A percentile compares a stretch with the other conserved stretches of the same genome.
Evolutionary conservation across 2,888 invertebrate genomes (phyloP).

Genomic region (Cylloceria caligata): DNA sequence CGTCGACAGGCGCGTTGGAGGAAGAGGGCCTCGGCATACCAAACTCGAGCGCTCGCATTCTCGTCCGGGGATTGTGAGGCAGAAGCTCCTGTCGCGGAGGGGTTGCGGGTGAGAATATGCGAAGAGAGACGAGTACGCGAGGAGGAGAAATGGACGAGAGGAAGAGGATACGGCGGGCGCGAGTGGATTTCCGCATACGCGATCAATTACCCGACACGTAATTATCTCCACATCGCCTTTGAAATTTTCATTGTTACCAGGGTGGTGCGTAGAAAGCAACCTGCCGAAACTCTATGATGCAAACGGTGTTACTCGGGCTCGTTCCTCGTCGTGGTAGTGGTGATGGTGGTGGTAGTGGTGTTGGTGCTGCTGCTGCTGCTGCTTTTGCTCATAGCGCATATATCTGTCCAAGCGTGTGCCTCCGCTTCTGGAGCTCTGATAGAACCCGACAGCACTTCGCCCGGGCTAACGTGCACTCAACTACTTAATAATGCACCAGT

Average conservation of each 20-base stretch:
- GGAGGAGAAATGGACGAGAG: background rate
- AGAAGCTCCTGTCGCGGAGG: constrained; percentile 14
- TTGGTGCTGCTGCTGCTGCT: background rate
- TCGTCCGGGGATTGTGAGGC: background rate
- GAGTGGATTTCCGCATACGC: constrained; percentile 67
- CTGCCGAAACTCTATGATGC: constrained; percentile 3
- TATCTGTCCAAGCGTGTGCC: constrained; percentile 35
- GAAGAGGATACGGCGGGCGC: constrained; percentile 24
- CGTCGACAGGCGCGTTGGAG: constrained; percentile 27
- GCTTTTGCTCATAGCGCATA: constrained; percentile 27
- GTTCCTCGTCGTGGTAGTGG: background rate
- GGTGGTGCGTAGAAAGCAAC: constrained; percentile 26
- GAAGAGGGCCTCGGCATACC: constrained; percentile 1
- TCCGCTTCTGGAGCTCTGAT: constrained; percentile 72
- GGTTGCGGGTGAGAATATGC: constrained; percentile 7
- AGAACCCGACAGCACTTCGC: constrained; percentile 80
- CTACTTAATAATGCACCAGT: constrained; percentile 82
- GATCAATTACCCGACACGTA: constrained; percentile 68
- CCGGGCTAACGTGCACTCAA: constrained; percentile 80
- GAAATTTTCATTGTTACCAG: constrained; percentile 70
- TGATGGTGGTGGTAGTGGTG: no score
- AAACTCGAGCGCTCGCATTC: constrained; percentile 16
- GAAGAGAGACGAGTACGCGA: background rate
- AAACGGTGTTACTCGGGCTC: background rate
- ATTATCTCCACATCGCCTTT: constrained; percentile 66